A percentile compares a stretch with the other conserved stretches of the same genome.
Evolutionary conservation across 2,797 vertebrate genomes (phyloP).

Genomic region (Peromyscus nudipes): DNA sequence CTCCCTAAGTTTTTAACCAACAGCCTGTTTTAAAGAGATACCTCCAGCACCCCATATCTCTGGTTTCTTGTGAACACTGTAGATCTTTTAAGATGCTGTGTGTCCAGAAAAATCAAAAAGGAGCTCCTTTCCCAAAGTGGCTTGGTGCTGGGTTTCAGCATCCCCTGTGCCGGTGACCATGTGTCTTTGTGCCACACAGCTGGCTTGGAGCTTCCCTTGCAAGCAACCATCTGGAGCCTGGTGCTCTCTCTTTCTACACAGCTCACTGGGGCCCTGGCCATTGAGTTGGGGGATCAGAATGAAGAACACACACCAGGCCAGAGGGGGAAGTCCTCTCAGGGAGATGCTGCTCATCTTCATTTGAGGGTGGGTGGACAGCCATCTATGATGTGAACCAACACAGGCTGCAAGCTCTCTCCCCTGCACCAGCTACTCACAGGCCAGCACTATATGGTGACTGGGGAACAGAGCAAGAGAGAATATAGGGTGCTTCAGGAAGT

Average conservation of each 20-base stretch:
- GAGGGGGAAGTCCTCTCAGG: background rate
- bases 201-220: background rate
- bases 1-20: background rate
- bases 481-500: background rate
- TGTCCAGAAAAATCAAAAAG: background rate
- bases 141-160: background rate
- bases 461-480: background rate
- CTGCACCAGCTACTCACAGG: background rate
- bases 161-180: background rate
- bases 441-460: background rate
- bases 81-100: background rate
- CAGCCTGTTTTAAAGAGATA: slow-evolving; percentile 38
- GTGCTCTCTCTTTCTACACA: background rate
- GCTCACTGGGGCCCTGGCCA: background rate
- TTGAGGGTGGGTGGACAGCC: background rate
- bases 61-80: background rate
- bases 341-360: background rate
- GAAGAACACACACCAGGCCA: background rate
- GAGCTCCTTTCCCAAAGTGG: background rate
- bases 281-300: background rate
- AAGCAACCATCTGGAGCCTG: background rate
- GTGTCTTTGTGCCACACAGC: background rate
- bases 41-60: slow-evolving; percentile 21
- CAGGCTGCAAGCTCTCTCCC: background rate
- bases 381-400: background rate